Evolutionary conservation across 2,888 invertebrate species (phyloP).

Genomic region (Epinotia demarniana): DNA sequence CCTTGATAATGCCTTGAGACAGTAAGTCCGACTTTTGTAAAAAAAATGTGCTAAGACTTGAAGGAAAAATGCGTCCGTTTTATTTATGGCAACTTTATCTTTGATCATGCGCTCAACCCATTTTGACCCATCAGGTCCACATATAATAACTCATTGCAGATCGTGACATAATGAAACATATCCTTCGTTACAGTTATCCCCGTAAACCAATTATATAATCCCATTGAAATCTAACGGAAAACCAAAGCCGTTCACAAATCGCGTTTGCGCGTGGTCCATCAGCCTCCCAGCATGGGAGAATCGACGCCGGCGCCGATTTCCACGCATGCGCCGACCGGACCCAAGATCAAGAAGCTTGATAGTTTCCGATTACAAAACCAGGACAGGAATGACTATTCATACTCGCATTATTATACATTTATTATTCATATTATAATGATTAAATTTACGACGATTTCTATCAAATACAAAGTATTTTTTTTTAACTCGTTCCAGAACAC

Average conservation of each 20-base stretch:
- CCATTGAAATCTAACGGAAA: slow-evolving; percentile 54
- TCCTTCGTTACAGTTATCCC: slow-evolving; percentile 21
- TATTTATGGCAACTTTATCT: background rate
- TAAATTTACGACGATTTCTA: slow-evolving; percentile 7
- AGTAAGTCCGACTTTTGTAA: too few relatives aligned
- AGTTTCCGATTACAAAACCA: slow-evolving; percentile 39
- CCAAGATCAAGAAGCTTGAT: slow-evolving; percentile 5
- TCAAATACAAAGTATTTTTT: slow-evolving; percentile 15
- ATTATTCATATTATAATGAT: too few relatives aligned
- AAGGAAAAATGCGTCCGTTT: background rate
- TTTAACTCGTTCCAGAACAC: slow-evolving; percentile 4
- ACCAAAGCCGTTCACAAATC: slow-evolving; percentile 49
- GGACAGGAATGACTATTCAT: slow-evolving; percentile 44
- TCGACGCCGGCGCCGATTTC: slow-evolving; percentile 46
- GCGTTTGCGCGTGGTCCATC: slow-evolving; percentile 62
- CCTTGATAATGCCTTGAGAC: too few relatives aligned
- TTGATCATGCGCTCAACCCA: background rate
- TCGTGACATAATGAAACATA: slow-evolving; percentile 1
- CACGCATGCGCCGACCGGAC: slow-evolving; percentile 31
- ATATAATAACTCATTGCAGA: background rate
- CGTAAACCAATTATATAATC: slow-evolving; percentile 51
- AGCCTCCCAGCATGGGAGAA: slow-evolving; percentile 64
- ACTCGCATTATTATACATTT: slow-evolving; percentile 5
- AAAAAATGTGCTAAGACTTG: too few relatives aligned
- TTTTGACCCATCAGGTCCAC: background rate